phyloP scores from a whole-genome alignment of 1,140 invertebrate species.

The Laodelphax striatellus region DNA sequence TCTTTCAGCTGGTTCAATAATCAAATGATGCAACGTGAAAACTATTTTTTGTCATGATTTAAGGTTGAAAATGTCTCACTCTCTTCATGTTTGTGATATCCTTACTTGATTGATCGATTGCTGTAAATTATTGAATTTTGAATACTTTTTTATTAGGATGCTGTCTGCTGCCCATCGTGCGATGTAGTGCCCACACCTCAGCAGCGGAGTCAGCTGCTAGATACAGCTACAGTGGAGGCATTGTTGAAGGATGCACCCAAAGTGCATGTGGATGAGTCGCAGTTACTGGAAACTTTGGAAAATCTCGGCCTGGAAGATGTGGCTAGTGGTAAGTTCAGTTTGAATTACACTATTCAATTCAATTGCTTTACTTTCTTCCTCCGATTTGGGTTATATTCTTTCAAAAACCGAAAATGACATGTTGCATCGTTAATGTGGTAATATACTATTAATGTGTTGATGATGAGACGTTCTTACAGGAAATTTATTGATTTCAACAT shows the following conservation, averaged over 20 bases:
- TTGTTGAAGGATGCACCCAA: conserved; percentile 32
- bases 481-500: too few species aligned
- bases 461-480: too few species aligned
- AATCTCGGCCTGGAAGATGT: conserved; percentile 39
- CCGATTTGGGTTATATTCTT: neutral
- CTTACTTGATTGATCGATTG: too few species aligned
- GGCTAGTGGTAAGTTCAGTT: conserved; percentile 31
- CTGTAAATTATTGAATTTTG: too few species aligned
- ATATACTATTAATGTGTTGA: too few species aligned
- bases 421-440: too few species aligned
- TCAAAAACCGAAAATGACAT: too few species aligned
- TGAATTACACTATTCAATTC: too few species aligned
- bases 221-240: conserved; percentile 33
- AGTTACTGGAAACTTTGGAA: conserved; percentile 34
- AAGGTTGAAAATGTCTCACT: too few species aligned
- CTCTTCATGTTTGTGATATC: neutral
- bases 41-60: too few species aligned
- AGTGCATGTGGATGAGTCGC: conserved; percentile 36
- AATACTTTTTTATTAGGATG: neutral
- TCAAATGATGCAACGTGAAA: too few species aligned
- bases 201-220: conserved; percentile 23
- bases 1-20: too few species aligned
- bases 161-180: conserved; percentile 8
- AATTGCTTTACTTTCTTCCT: neutral
- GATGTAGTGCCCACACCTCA: conserved; percentile 17